A percentile compares a stretch with the other conserved stretches of the same genome.
Conservation (phyloP, 2,888 invertebrate genomes). For the Trichogramma evanescens region DNA sequence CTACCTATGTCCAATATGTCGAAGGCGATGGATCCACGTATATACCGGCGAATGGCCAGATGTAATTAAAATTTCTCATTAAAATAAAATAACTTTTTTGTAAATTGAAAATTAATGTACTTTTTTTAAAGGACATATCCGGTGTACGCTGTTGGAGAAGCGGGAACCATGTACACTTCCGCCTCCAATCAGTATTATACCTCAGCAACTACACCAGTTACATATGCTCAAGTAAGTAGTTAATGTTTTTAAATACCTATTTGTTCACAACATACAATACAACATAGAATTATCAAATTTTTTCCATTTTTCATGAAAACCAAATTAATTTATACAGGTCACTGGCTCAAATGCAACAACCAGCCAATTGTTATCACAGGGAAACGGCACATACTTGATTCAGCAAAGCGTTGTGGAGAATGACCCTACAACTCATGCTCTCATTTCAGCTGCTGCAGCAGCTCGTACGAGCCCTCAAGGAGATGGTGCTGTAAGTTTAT, state of each 20-base stretch:
- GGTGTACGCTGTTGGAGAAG: constrained; percentile 68
- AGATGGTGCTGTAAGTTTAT: constrained; percentile 58
- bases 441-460: constrained; percentile 52
- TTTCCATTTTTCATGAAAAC: background rate
- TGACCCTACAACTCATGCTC: constrained; percentile 52
- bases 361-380: constrained; percentile 45
- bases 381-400: constrained; percentile 58
- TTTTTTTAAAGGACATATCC: constrained; percentile 60
- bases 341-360: constrained; percentile 43
- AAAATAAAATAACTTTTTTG: constrained; percentile 8
- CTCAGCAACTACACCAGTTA: constrained; percentile 56
- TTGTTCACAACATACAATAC: background rate
- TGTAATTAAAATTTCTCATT: constrained; percentile 45
- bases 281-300: background rate
- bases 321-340: constrained; percentile 30
- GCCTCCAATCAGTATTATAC: constrained; percentile 68
- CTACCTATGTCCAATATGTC: constrained; percentile 59
- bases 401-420: constrained; percentile 61
- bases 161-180: constrained; percentile 57
- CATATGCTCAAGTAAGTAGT: constrained; percentile 56
- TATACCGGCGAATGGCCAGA: constrained; percentile 60
- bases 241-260: background rate
- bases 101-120: background rate
- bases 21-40: constrained; percentile 55
- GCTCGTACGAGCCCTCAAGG: constrained; percentile 63